A percentile compares a stretch with the other conserved stretches of the same genome.
Evolutionary conservation across 2,113 vertebrate species (phyloP).

Genomic region (Mirza zaza): DNA sequence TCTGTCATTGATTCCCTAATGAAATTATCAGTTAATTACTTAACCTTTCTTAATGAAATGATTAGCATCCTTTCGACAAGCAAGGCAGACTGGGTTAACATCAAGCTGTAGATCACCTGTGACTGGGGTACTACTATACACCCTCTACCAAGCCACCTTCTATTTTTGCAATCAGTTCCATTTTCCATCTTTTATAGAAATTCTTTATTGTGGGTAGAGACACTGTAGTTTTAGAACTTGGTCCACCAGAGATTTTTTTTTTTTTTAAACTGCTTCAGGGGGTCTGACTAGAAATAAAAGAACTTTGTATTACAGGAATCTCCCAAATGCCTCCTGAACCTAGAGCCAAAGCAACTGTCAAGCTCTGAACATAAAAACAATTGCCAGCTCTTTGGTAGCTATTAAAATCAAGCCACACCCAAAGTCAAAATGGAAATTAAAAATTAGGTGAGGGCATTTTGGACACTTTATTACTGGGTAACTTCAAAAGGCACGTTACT

Average conservation of each 20-base stretch:
- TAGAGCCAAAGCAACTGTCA: neutral
- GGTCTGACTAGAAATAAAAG: constrained; percentile 38
- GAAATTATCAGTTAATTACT: constrained; percentile 80
- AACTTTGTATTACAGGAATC: neutral
- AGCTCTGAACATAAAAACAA: constrained; percentile 41
- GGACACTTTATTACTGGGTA: constrained; percentile 34
- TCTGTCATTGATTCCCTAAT: constrained; percentile 67
- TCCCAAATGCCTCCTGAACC: constrained; percentile 21
- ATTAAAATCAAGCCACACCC: constrained; percentile 60
- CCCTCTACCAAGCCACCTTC: neutral
- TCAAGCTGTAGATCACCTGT: constrained; percentile 39
- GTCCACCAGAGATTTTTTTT: neutral
- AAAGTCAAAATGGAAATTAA: constrained; percentile 38
- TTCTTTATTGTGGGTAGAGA: neutral
- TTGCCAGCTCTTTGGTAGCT: neutral
- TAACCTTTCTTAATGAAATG: constrained; percentile 81
- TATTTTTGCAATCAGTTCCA: constrained; percentile 33
- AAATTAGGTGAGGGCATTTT: constrained; percentile 36
- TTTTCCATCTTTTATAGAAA: constrained; percentile 70
- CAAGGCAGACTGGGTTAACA: constrained; percentile 67
- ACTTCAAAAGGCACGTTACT: constrained; percentile 64
- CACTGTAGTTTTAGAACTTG: constrained; percentile 11
- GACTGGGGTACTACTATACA: constrained; percentile 53
- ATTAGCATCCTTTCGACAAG: constrained; percentile 81
- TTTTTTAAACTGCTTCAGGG: neutral